Percentiles rank a stretch among this genome's conserved stretches.
Evolutionary conservation across 2,888 invertebrate species (phyloP).

Genomic region (Dasypogon diadema): DNA sequence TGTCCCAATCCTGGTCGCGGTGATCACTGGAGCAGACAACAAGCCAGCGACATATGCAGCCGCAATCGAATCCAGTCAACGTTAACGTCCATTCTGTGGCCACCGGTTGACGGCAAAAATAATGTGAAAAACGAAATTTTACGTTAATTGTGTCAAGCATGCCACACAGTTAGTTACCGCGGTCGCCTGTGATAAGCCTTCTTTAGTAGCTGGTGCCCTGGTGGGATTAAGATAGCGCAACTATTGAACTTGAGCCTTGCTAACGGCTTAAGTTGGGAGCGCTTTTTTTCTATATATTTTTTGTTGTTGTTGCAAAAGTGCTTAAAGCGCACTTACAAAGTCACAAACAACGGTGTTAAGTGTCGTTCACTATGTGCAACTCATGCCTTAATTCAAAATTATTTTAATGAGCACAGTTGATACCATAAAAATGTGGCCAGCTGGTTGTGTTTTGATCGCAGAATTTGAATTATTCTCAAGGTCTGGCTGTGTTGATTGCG

Average conservation of each 20-base stretch:
- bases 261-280: constrained; percentile 7
- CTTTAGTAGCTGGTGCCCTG: too few species aligned
- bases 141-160: constrained; percentile 49
- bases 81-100: constrained; percentile 19
- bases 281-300: too few species aligned
- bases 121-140: constrained; percentile 38
- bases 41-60: constrained; percentile 7
- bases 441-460: constrained; percentile 28
- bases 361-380: constrained; percentile 43
- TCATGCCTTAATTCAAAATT: constrained; percentile 42
- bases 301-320: constrained; percentile 35
- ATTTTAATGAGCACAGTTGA: constrained; percentile 41
- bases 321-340: background rate
- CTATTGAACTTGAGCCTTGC: constrained; percentile 39
- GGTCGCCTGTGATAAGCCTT: background rate
- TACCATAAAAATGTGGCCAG: constrained; percentile 27
- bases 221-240: constrained; percentile 15
- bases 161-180: constrained; percentile 12
- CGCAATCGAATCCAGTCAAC: constrained; percentile 26
- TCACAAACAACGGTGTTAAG: constrained; percentile 12
- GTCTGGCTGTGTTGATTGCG: constrained; percentile 24
- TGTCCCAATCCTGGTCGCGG: background rate
- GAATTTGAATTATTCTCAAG: constrained; percentile 37
- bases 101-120: constrained; percentile 25
- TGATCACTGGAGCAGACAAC: constrained; percentile 29